Evolutionary conservation across 2,888 invertebrate genomes (phyloP).

Genomic region (Drosophila tripunctata): DNA sequence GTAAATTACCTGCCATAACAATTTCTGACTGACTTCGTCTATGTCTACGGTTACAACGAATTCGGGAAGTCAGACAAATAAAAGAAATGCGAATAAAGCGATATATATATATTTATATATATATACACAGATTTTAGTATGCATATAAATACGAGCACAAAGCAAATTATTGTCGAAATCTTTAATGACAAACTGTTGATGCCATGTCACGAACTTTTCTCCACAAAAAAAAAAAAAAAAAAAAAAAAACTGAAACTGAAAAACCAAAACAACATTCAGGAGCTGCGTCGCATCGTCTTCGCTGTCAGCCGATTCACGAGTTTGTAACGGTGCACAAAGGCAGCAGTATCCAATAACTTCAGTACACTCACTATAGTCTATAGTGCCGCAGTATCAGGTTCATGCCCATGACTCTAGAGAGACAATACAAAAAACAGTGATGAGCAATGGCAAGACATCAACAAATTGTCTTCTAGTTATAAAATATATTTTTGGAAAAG

Average conservation of each 20-base stretch:
- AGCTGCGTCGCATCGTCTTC: slow-evolving; percentile 28
- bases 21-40: slow-evolving; percentile 43
- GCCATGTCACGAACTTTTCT: slow-evolving; percentile 83
- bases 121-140: slow-evolving; percentile 14
- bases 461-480: slow-evolving; percentile 42
- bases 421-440: slow-evolving; percentile 26
- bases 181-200: slow-evolving; percentile 84
- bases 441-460: slow-evolving; percentile 54
- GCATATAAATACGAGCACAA: slow-evolving; percentile 65
- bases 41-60: slow-evolving; percentile 64
- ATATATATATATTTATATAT: background rate
- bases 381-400: slow-evolving; percentile 47
- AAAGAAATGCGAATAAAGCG: slow-evolving; percentile 40
- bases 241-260: too few relatives aligned
- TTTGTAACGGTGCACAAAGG: slow-evolving; percentile 72
- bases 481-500: slow-evolving; percentile 46
- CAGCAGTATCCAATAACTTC: slow-evolving; percentile 13
- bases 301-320: slow-evolving; percentile 74
- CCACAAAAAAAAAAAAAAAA: slow-evolving; percentile 11
- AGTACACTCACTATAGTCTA: background rate
- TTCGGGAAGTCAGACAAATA: slow-evolving; percentile 56
- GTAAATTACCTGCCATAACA: slow-evolving; percentile 77
- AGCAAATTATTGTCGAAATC: slow-evolving; percentile 84
- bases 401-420: slow-evolving; percentile 29
- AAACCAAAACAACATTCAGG: too few relatives aligned